These are phyloP conservation scores for Rhynchopsitta pachyrhyncha DNA, from an alignment of 2,113 vertebrate genomes.

Conservation along the genomic window DNA sequence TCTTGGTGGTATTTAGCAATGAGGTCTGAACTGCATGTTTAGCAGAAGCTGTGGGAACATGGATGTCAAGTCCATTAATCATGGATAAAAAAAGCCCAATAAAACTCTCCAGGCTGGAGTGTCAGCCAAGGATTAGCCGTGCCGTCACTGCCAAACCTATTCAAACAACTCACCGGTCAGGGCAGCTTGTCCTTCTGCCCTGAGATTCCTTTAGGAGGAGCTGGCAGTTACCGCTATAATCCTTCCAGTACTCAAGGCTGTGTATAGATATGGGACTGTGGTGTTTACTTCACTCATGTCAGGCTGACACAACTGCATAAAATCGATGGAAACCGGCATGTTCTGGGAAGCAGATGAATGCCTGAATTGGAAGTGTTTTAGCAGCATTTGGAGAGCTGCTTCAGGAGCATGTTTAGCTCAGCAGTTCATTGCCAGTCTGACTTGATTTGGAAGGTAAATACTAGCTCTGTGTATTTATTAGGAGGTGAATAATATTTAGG, in stretches of 20 bases:
- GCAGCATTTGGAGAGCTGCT: conserved; percentile 27
- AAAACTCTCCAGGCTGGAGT: conserved; percentile 62
- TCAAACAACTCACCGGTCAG: conserved; percentile 67
- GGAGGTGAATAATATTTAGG: neutral
- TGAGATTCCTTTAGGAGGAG: conserved; percentile 49
- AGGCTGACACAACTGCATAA: conserved; percentile 4
- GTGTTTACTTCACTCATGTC: conserved; percentile 28
- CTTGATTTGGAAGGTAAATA: conserved; percentile 6
- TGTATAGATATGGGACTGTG: neutral
- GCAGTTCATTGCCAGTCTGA: conserved; percentile 2
- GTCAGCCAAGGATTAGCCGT: conserved; percentile 70
- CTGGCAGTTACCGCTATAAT: conserved; percentile 56
- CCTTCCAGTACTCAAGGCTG: conserved; percentile 29
- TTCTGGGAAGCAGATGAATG: conserved; percentile 35
- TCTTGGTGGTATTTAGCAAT: conserved; percentile 79
- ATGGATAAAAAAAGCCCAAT: conserved; percentile 1
- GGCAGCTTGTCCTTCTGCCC: conserved; percentile 70
- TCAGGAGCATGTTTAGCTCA: neutral
- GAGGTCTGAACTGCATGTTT: conserved; percentile 68
- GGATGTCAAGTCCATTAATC: conserved; percentile 83
- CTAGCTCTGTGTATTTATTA: neutral
- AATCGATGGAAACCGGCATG: neutral
- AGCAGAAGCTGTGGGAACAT: conserved; percentile 69
- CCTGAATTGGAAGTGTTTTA: conserved; percentile 40
- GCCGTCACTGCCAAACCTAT: conserved; percentile 67